Evolutionary conservation across 2,797 vertebrate species (phyloP), one percentile per base, ranked within the genome.

Genomic region (Oophaga sylvatica): DNA sequence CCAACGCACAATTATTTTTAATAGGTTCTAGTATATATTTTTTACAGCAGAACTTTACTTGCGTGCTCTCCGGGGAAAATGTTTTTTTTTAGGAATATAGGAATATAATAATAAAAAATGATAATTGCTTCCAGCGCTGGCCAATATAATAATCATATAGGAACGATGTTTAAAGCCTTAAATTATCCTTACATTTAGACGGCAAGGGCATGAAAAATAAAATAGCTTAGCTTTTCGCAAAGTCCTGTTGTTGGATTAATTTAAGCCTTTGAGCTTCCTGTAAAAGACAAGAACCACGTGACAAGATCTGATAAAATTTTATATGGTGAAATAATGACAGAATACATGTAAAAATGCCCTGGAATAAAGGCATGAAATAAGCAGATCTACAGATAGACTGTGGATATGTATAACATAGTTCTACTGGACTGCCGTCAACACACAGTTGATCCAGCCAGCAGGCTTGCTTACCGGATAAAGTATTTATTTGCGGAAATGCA

Each of bases 1-100:
- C 83, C 79, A 86, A 65, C 31, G 53, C 86, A 86, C 84, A 89
- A 89, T 89, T 79, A 89, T 86, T 89, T 89, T 86, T 86, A 83
- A 86, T 86, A 57, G 62, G 71, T 68, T 68, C n/a, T 89, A 62
- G 65, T 79, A 78, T 83, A 84, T 84, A 89, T 53, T 71, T 82
- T 85, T 89, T 85, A 88, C 62, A 26, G 67, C 45, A 86, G 45
- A 70, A 71, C 65, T 89, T 82, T 86, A 85, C 73, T 26, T 76
- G 63, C 83, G 35, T 81, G 57, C 63, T 78, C 80, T 78, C 80
- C 16, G 53, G 62, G 53, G 88, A 86, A 13, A 57, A 59, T 19
- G 56, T 35, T 57, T 71, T 59, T 59, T 59, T 84, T 17, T 35
- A 35, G 45, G 13, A 62, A 83, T 78, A 68, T 83, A 68, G 48